Percentiles rank a stretch among this genome's conserved stretches.
Conservation (phyloP, 30 jellyfish, hydroid and myxozoan genomes). For the Cassiopea andromeda region DNA sequence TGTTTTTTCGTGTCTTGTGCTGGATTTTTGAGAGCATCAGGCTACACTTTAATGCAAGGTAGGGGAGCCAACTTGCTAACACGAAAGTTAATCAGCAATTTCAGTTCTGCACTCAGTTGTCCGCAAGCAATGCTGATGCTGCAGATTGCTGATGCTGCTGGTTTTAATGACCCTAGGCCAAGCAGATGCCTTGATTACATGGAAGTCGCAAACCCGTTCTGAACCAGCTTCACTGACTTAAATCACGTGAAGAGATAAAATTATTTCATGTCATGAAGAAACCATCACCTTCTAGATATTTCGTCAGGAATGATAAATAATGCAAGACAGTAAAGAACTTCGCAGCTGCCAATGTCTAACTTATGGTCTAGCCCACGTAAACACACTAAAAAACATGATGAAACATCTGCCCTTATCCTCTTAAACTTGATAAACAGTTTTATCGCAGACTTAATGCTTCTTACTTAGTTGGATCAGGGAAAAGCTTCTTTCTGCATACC, state of each 20-base stretch:
- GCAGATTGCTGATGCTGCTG: neutral
- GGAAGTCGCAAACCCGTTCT: neutral
- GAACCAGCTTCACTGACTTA: neutral
- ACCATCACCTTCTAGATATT: slow-evolving; percentile 1
- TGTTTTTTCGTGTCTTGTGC: neutral
- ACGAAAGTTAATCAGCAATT: neutral
- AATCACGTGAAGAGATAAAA: neutral
- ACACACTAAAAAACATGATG: neutral
- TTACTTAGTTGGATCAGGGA: neutral
- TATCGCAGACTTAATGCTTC: neutral
- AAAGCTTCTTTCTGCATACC: neutral
- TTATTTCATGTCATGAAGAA: neutral
- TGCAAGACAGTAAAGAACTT: neutral
- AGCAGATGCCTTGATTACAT: neutral
- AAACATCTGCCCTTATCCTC: slow-evolving; percentile 18
- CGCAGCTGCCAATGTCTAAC: slow-evolving; percentile 16
- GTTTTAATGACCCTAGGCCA: neutral
- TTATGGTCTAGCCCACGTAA: slow-evolving; percentile 35
- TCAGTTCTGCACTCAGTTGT: neutral
- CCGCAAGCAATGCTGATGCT: neutral
- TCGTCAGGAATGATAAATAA: neutral
- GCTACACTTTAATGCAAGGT: neutral
- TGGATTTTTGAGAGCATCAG: neutral
- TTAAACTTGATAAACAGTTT: slow-evolving; percentile 9
- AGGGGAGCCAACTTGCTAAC: neutral